Conservation (phyloP, 2,113 vertebrate species). For the Mohoua ochrocephala region DNA sequence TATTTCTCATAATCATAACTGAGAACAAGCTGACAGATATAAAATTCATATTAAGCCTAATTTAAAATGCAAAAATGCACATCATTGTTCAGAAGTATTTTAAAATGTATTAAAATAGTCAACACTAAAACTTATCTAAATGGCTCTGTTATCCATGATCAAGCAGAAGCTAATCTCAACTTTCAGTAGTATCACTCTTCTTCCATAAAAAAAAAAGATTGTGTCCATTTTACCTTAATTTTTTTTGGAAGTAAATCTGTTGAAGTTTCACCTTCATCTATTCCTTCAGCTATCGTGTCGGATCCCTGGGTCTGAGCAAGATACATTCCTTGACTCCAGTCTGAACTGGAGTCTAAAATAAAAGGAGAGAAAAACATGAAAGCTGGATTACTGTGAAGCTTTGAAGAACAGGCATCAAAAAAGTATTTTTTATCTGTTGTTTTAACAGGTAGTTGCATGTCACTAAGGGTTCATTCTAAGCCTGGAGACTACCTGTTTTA, state of each 20-base stretch:
- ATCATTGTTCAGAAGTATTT: neutral
- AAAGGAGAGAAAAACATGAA: conserved; percentile 43
- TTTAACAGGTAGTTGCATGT: neutral
- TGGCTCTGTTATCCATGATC: neutral
- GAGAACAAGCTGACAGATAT: neutral
- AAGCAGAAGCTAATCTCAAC: neutral
- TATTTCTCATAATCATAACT: neutral
- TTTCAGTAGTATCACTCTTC: neutral
- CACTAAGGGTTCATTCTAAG: neutral
- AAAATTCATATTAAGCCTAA: neutral
- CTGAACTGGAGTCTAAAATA: conserved; percentile 86
- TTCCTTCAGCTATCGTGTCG: conserved; percentile 77
- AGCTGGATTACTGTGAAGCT: neutral
- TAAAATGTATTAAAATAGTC: neutral
- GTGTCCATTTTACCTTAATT: conserved; percentile 81
- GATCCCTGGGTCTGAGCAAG: conserved; percentile 78
- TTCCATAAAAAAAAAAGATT: neutral
- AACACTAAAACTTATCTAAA: neutral
- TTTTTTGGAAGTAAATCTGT: conserved; percentile 82
- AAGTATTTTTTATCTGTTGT: neutral
- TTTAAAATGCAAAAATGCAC: neutral
- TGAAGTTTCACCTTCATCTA: conserved; percentile 76
- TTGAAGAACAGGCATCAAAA: conserved; percentile 31
- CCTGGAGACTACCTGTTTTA: neutral
- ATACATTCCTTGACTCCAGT: conserved; percentile 85